Conservation (phyloP, 2,797 vertebrate genomes). For the Gorsachius magnificus region DNA sequence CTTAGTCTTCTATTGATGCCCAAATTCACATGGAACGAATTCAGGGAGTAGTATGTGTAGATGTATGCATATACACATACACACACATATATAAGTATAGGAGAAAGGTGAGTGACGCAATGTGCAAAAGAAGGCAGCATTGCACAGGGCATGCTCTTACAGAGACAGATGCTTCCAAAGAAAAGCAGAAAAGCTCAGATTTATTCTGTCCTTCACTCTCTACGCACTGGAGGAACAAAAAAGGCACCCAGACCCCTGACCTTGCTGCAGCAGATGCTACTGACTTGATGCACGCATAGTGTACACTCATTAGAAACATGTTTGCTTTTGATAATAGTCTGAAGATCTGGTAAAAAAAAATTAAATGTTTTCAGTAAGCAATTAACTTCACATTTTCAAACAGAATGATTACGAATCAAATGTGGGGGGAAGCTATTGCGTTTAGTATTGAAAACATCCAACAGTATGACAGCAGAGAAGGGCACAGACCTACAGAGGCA, state of each 20-base stretch:
- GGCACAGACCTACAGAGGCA: not conserved
- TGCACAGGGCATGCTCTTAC: not conserved
- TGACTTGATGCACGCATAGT: not conserved
- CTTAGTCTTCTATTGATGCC: not conserved
- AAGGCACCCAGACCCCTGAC: not conserved
- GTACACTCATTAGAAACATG: not conserved
- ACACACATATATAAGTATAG: not conserved
- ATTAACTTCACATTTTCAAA: not conserved
- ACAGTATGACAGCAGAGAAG: not conserved
- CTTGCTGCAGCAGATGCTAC: not conserved
- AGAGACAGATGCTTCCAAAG: not conserved
- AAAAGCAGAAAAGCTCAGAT: not conserved
- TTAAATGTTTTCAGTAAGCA: not conserved
- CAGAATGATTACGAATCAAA: not conserved
- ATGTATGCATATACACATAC: too few relatives aligned
- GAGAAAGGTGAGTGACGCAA: not conserved
- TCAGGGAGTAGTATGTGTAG: not conserved
- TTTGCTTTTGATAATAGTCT: not conserved
- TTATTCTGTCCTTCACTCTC: not conserved
- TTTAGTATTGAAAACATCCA: not conserved
- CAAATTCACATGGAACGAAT: not conserved
- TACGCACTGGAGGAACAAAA: accelerated
- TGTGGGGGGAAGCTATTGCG: accelerated
- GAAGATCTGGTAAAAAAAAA: not conserved
- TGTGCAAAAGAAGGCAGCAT: not conserved